phyloP scores from a whole-genome alignment of 2,113 vertebrate genomes.

The Thamnaconus septentrionalis region DNA sequence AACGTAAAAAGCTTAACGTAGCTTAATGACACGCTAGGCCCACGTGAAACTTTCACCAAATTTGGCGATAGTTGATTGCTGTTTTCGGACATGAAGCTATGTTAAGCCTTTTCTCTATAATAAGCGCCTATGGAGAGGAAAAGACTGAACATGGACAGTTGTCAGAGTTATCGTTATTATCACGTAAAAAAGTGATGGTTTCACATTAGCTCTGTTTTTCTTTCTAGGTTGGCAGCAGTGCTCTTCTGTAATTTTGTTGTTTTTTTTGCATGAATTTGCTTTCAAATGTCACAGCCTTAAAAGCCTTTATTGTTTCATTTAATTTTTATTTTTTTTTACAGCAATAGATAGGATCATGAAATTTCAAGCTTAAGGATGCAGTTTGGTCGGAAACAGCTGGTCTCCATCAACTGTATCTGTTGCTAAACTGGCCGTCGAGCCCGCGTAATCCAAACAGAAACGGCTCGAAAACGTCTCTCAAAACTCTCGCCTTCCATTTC shows the following conservation, averaged over 20 bases:
- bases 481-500: constrained; percentile 33
- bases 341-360: constrained; percentile 7
- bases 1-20: no score
- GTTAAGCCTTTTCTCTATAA: no score
- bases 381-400: constrained; percentile 46
- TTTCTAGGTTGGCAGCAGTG: no score
- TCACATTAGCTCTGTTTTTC: neutral
- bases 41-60: no score
- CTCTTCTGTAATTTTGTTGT: no score
- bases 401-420: constrained; percentile 35
- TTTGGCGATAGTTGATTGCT: no score
- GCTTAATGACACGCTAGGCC: no score
- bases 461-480: constrained; percentile 5
- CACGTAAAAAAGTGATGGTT: neutral
- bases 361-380: constrained; percentile 20
- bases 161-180: no score
- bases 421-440: constrained; percentile 21
- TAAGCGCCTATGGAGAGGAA: no score
- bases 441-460: constrained; percentile 49
- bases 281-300: constrained; percentile 20
- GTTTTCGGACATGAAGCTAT: no score
- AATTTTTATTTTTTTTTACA: constrained; percentile 20
- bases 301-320: neutral
- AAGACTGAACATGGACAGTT: no score
- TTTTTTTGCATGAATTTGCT: constrained; percentile 4